Evolutionary conservation across 30 jellyfish, hydroid and myxozoan species (phyloP).

Genomic region (Turritopsis dohrnii): DNA sequence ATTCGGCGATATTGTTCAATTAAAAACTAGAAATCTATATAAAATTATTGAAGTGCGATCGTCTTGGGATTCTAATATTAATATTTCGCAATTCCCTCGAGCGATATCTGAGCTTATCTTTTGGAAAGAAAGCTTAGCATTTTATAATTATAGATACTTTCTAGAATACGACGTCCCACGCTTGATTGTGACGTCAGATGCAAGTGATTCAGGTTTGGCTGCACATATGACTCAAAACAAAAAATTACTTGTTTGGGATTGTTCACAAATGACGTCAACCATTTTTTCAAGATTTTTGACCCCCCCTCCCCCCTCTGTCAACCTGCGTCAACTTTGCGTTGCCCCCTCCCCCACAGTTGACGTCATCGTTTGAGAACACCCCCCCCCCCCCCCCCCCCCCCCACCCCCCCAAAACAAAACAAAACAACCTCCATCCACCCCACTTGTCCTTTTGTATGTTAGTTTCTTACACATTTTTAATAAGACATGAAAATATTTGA

Average conservation of each 20-base stretch:
- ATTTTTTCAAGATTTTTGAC: no score
- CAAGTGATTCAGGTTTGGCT: neutral
- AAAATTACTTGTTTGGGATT: neutral
- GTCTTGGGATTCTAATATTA: neutral
- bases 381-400: no score
- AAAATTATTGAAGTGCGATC: neutral
- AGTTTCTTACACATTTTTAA: no score
- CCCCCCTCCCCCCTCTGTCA: no score
- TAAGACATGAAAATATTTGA: no score
- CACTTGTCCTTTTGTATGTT: no score
- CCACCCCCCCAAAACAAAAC: no score
- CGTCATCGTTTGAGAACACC: no score
- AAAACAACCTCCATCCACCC: no score
- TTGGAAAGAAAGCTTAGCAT: neutral
- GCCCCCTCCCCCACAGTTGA: no score
- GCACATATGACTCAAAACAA: neutral
- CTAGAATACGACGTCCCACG: neutral
- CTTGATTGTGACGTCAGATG: neutral
- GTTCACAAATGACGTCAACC: no score
- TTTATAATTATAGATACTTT: neutral
- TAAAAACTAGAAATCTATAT: conserved; percentile 5
- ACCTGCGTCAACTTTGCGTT: no score
- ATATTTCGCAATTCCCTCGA: neutral
- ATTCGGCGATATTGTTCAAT: neutral
- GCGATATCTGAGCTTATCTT: neutral